Evolutionary conservation across 1,140 invertebrate species (phyloP), one percentile per base, ranked within the genome.

Genomic region (Planococcus citri): DNA sequence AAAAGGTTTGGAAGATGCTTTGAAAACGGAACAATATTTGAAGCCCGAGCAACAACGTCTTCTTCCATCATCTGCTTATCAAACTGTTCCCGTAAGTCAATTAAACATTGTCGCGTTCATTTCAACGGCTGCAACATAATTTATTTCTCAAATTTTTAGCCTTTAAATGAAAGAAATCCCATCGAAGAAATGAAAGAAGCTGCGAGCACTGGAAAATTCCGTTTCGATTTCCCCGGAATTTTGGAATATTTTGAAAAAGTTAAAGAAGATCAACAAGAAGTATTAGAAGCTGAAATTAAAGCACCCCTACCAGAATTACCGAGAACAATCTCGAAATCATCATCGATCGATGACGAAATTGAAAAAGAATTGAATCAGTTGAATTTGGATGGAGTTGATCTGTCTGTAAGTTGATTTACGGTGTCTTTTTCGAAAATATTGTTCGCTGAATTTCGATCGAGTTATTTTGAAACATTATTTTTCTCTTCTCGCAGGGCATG

Each of bases 11-110:
- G 51, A 69, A 12, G 88, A 95, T 72, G 83, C 88, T 0, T 76
- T 94, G 0, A 87, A 86, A 75, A 85, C 88, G 0, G 91, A 95
- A 78, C 81, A 87, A 71, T 89, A 83, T 75, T 74, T 89, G 41
- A 77, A 80, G 61, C 77, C 80, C 24, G 81, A 85, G 71, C 79
- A 80, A 38, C 80, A 80, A 37, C 76, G 76, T 12, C 76, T 79
- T 25, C 77, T 83, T 27, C 84, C 85, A 0, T 86, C 87, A 1
- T 76, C 76, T 20, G 73, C 78, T 9, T 86, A 84, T 68, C 74
- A 77, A 0, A 77, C 73, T 1, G 71, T 80, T 20, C 76, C 78
- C 72, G 81, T 84, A 75, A 76, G 72, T 74, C 14, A 29, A 60
- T 14, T n/a, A 24, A 1, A 68, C 17, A 38, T 17, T 27, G 38